phyloP scores from a whole-genome alignment of 2,113 vertebrate species.

The Salminus brasiliensis region DNA sequence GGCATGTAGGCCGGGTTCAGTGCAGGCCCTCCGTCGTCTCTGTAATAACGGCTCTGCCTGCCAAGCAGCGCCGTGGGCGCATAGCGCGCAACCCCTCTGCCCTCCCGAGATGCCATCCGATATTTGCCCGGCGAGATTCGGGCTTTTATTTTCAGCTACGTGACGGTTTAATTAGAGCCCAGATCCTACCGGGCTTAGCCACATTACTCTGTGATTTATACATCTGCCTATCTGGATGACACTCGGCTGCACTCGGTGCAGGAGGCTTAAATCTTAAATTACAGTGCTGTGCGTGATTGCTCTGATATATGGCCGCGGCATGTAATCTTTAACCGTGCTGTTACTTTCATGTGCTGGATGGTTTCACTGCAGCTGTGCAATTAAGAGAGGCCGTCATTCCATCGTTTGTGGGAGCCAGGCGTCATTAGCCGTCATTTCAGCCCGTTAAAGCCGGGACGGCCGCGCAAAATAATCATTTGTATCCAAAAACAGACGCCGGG shows the following conservation, averaged over 20 bases:
- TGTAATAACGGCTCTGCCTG: constrained; percentile 40
- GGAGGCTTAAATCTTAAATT: constrained; percentile 41
- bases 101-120: constrained; percentile 19
- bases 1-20: constrained; percentile 32
- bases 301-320: constrained; percentile 25
- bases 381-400: constrained; percentile 36
- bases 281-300: constrained; percentile 24
- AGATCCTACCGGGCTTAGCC: constrained; percentile 20
- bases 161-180: constrained; percentile 46
- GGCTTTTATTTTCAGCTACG: constrained; percentile 45
- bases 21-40: constrained; percentile 11
- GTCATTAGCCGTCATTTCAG: constrained; percentile 36
- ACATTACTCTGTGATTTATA: constrained; percentile 51
- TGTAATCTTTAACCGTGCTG: constrained; percentile 28
- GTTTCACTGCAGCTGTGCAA: constrained; percentile 33
- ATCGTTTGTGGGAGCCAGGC: constrained; percentile 27
- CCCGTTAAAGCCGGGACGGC: constrained; percentile 5
- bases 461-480: constrained; percentile 39
- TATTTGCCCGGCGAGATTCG: constrained; percentile 21
- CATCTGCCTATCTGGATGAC: constrained; percentile 37
- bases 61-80: constrained; percentile 24
- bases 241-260: constrained; percentile 3
- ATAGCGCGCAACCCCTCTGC: constrained; percentile 7
- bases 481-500: constrained; percentile 32
- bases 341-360: constrained; percentile 32